Base-by-base conservation (phyloP, 2,113 vertebrate species). In the Dissostichus mawsoni region DNA sequence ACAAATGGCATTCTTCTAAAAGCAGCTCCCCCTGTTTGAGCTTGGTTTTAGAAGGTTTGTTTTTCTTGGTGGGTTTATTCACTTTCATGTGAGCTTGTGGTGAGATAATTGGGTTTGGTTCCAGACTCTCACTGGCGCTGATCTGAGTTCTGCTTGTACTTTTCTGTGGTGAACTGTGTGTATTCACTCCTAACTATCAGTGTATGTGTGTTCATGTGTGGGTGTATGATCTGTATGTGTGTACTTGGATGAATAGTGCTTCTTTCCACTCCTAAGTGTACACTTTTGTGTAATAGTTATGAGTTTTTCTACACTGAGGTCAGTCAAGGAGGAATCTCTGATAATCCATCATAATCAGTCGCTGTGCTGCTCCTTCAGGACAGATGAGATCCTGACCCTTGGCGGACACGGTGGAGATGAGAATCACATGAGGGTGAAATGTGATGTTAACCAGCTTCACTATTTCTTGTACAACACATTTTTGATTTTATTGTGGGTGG, bases 271-370 rank as follows among this genome's bases (percentile, higher is more conserved):
- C 13, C 25, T 33, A 62, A 58, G 23, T 56, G 77, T 68, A 25
- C 11, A 17, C 45, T 67, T 64, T 47, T 47, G 29, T 61, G 48
- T 51, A 47, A 51, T 18, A 56, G 51, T 67, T 52, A 52, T 66
- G 51, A 23, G 23, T 70, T 25, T 74, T 55, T 84, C 64, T 73
- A 67, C 12, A 69, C 33, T 78, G 87, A 90, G 90, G 91, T 91
- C 89, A 90, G 81, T 84, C 72, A 92, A 89, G 90, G 90, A 85
- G 82, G 72, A 87, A 85, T 80, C 83, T 75, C 86, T 91, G 82
- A 91, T 88, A 85, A 91, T 90, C 90, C 88, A 85, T 92, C 87
- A 89, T 83, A 84, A 91, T 90, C 88, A 82, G 65, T 74, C 29
- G 79, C 75, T 79, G 64, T 68, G 86, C 76, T 61, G 80, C 45